These are phyloP conservation scores for Zygothrica quintamaculata DNA, from an alignment of 2,888 invertebrate species.

Conservation along the genomic window DNA sequence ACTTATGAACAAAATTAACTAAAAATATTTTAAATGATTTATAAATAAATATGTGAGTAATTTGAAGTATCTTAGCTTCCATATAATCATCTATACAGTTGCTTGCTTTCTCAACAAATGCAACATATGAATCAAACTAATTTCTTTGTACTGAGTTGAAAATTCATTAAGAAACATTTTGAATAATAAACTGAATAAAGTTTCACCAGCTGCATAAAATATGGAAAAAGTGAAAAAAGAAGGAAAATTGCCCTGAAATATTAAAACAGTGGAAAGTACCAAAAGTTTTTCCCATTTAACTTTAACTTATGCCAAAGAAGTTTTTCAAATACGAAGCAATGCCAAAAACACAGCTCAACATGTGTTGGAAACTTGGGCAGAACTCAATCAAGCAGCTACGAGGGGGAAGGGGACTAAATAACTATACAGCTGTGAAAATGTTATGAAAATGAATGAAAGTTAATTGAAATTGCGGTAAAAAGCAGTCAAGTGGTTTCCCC, in stretches of 20 bases:
- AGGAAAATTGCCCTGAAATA: conserved; percentile 49
- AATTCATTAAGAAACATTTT: conserved; percentile 45
- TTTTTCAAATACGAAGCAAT: conserved; percentile 56
- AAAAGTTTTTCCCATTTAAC: conserved; percentile 46
- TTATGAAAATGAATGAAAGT: conserved; percentile 29
- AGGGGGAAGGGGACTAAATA: conserved; percentile 2
- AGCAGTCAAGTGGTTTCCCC: too few species aligned
- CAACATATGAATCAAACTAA: conserved; percentile 37
- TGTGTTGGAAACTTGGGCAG: conserved; percentile 33
- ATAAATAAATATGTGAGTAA: too few species aligned
- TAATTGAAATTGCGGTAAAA: conserved; percentile 4
- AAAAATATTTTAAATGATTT: too few species aligned
- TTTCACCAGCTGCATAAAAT: conserved; percentile 46
- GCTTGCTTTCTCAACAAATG: too few species aligned
- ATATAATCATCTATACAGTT: too few species aligned
- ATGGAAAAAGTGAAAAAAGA: conserved; percentile 9
- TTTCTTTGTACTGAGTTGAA: conserved; percentile 34
- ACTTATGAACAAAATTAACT: too few species aligned
- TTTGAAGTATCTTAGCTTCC: too few species aligned
- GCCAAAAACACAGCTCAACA: conserved; percentile 51
- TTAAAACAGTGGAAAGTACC: conserved; percentile 26
- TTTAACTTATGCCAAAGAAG: conserved; percentile 46
- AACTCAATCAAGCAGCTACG: too few species aligned
- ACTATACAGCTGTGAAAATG: conserved; percentile 38
- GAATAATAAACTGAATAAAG: conserved; percentile 53